A percentile compares a stretch with the other conserved stretches of the same genome.
Conservation (phyloP, 53 echinoderm and acorn worm species). For the Luidia sarsii region DNA sequence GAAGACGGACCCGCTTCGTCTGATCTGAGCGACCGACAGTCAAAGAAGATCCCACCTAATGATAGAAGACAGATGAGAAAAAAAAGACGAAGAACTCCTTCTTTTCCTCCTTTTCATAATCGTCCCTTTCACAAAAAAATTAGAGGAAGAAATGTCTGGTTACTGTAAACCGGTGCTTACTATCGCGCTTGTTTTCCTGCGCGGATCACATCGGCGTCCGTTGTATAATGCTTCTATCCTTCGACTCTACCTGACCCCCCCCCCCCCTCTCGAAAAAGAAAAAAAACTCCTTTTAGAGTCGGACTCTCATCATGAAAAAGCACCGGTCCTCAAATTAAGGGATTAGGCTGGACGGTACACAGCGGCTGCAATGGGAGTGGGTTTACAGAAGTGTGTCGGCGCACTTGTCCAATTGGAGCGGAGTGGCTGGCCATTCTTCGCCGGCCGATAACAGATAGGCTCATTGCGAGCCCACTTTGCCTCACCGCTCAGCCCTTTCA, state of each 20-base stretch:
- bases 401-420: background rate
- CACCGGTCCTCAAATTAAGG: conserved; percentile 43
- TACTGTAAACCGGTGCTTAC: conserved; percentile 9
- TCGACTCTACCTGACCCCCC: background rate
- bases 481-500: conserved; percentile 40
- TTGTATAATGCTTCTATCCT: conserved; percentile 1
- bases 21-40: no score
- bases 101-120: no score
- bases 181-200: background rate
- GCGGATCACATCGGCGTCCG: background rate
- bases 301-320: no score
- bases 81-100: background rate
- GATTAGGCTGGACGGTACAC: conserved; percentile 38
- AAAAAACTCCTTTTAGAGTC: no score
- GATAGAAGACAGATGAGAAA: conserved; percentile 21
- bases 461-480: conserved; percentile 51
- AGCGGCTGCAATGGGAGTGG: conserved; percentile 4
- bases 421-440: conserved; percentile 17
- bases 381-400: conserved; percentile 23
- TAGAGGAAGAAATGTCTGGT: conserved; percentile 52
- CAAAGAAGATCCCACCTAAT: background rate
- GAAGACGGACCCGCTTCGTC: no score
- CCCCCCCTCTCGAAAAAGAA: background rate
- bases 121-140: no score
- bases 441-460: conserved; percentile 38